Evolutionary conservation across 2,797 vertebrate genomes (phyloP).

Genomic region (Argentina silus): DNA sequence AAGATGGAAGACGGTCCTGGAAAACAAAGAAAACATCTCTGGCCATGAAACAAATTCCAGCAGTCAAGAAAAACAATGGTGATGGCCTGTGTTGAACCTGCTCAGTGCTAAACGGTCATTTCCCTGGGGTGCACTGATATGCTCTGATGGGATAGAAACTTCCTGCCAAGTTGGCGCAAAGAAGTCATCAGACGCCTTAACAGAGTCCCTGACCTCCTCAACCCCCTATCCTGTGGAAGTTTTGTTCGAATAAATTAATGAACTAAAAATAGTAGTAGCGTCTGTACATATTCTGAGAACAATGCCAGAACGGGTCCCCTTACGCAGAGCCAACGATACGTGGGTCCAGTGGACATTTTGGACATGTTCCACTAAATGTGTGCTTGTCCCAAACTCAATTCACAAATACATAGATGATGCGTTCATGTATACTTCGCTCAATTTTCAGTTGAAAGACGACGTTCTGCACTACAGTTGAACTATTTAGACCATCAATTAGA

Average conservation of each 20-base stretch:
- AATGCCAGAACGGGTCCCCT: background rate
- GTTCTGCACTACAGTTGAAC: background rate
- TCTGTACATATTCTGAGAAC: background rate
- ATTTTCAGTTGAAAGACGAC: background rate
- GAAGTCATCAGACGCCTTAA: slow-evolving; percentile 41
- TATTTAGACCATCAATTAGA: background rate
- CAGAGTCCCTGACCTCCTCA: slow-evolving; percentile 53
- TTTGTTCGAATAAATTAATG: slow-evolving; percentile 14
- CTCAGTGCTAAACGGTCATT: slow-evolving; percentile 2
- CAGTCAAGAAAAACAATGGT: background rate
- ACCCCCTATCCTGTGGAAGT: slow-evolving; percentile 22
- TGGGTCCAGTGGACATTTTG: background rate
- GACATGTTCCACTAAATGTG: background rate
- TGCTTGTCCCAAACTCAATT: background rate
- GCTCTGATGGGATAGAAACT: slow-evolving; percentile 19
- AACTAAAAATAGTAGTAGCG: background rate
- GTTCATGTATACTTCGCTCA: no score
- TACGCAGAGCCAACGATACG: background rate
- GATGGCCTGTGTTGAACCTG: slow-evolving; percentile 9
- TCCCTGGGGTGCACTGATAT: background rate
- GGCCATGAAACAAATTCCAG: background rate
- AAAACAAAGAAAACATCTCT: slow-evolving; percentile 1
- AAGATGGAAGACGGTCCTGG: slow-evolving; percentile 2
- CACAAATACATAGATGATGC: no score
- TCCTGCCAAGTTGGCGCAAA: slow-evolving; percentile 54